A percentile compares a stretch with the other conserved stretches of the same genome.
Evolutionary conservation across 2,888 invertebrate species (phyloP).

Genomic region (Protophormia terraenovae): DNA sequence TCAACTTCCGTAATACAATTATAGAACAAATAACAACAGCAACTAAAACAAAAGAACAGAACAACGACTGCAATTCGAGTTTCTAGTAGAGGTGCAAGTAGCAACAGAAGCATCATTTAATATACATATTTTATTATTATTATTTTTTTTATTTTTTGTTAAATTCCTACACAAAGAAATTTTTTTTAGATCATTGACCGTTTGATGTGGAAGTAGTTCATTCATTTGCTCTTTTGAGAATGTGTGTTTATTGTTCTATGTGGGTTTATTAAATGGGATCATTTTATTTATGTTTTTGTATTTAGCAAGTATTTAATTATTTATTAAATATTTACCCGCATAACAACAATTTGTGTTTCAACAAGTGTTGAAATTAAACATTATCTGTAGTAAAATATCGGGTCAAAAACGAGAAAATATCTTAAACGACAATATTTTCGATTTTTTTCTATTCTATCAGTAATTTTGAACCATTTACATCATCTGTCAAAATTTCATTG

Average conservation of each 20-base stretch:
- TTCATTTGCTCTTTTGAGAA: no score
- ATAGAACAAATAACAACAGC: background rate
- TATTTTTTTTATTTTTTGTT: no score
- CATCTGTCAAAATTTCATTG: no score
- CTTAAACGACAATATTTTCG: no score
- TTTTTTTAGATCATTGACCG: slow-evolving; percentile 38
- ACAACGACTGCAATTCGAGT: background rate
- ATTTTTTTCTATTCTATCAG: no score
- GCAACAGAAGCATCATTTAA: background rate
- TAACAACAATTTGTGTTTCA: no score
- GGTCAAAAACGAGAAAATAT: no score
- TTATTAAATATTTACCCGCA: no score
- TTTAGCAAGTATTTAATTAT: background rate
- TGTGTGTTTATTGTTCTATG: background rate
- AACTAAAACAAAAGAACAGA: slow-evolving; percentile 1
- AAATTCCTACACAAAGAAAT: background rate
- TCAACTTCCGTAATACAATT: slow-evolving; percentile 28
- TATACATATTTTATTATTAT: background rate
- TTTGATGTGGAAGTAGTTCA: background rate
- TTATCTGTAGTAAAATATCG: no score
- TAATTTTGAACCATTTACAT: no score
- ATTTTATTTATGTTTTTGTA: background rate
- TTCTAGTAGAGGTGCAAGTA: background rate
- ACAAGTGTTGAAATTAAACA: no score
- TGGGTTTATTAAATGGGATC: background rate